Conservation (phyloP, 2,113 vertebrate species). For the Heterochromis multidens region DNA sequence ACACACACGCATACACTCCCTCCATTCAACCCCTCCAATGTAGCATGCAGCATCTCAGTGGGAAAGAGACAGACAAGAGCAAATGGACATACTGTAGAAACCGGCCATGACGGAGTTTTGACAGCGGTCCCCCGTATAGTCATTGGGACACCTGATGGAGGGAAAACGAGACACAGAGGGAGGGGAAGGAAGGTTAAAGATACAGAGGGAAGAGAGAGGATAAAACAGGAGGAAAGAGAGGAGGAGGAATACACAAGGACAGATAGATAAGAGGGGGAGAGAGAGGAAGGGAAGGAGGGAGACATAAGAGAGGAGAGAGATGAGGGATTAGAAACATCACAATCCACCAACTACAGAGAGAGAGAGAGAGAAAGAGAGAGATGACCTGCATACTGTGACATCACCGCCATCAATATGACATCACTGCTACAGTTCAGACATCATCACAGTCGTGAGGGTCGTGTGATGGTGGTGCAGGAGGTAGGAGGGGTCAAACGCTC, state of each 20-base stretch:
- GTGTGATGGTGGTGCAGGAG: conserved; percentile 42
- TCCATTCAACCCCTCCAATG: conserved; percentile 41
- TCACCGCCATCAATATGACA: conserved; percentile 56
- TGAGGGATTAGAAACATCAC: conserved; percentile 75
- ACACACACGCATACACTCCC: neutral
- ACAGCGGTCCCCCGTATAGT: conserved; percentile 99
- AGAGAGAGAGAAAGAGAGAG: conserved; percentile 44
- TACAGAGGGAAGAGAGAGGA: conserved; percentile 22
- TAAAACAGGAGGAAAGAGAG: conserved; percentile 41
- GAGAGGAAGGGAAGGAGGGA: conserved; percentile 32
- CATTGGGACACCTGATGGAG: conserved; percentile 98
- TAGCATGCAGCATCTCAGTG: conserved; percentile 69
- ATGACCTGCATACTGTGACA: conserved; percentile 58
- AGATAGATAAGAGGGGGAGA: conserved; percentile 14
- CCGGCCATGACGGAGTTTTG: conserved; percentile 99
- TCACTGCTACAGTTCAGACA: conserved; percentile 57
- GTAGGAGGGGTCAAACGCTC: conserved; percentile 20
- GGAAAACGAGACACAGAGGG: conserved; percentile 74
- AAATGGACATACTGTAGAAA: conserved; percentile 99
- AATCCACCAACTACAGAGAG: conserved; percentile 57
- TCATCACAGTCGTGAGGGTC: conserved; percentile 62
- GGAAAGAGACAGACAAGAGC: conserved; percentile 70
- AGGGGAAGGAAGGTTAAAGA: conserved; percentile 26
- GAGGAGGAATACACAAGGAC: conserved; percentile 12
- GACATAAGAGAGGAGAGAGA: conserved; percentile 63